phyloP scores from a whole-genome alignment of 2,113 vertebrate genomes.

The Hepsetus odoe region DNA sequence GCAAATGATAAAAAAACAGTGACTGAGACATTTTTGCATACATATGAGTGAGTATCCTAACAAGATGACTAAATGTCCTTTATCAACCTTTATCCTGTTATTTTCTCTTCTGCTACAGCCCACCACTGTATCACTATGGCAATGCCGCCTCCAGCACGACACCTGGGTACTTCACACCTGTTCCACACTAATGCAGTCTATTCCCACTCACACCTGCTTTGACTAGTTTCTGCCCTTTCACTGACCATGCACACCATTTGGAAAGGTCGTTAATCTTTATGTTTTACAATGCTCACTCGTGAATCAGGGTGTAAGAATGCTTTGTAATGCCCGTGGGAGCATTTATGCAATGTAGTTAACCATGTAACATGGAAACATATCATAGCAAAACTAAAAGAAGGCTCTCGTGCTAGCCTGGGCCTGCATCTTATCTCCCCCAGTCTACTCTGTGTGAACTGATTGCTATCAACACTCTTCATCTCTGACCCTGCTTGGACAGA shows the following conservation, averaged over 20 bases:
- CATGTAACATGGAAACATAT: slow-evolving; percentile 45
- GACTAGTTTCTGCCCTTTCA: background rate
- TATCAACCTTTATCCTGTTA: slow-evolving; percentile 63
- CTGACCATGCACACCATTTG: slow-evolving; percentile 36
- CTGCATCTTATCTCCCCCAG: slow-evolving; percentile 1
- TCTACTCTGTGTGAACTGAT: slow-evolving; percentile 51
- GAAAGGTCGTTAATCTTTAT: slow-evolving; percentile 54
- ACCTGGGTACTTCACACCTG: slow-evolving; percentile 76
- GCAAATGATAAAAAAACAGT: slow-evolving; percentile 48
- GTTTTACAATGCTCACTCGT: slow-evolving; percentile 64
- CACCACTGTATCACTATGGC: slow-evolving; percentile 60
- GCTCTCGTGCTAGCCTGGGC: slow-evolving; percentile 43
- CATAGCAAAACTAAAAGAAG: background rate
- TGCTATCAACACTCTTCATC: slow-evolving; percentile 56
- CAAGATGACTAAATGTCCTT: slow-evolving; percentile 56
- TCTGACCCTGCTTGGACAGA: slow-evolving; percentile 49
- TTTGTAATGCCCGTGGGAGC: slow-evolving; percentile 38
- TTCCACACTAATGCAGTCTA: slow-evolving; percentile 21
- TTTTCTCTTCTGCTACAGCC: slow-evolving; percentile 20
- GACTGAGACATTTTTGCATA: slow-evolving; percentile 22
- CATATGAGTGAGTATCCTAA: slow-evolving; percentile 54
- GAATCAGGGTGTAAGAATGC: slow-evolving; percentile 67
- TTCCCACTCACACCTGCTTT: slow-evolving; percentile 25
- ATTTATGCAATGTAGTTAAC: slow-evolving; percentile 58
- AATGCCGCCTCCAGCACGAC: slow-evolving; percentile 68